These are phyloP conservation scores for Scaeva pyrastri DNA, from an alignment of 2,888 invertebrate species.

Conservation along the genomic window DNA sequence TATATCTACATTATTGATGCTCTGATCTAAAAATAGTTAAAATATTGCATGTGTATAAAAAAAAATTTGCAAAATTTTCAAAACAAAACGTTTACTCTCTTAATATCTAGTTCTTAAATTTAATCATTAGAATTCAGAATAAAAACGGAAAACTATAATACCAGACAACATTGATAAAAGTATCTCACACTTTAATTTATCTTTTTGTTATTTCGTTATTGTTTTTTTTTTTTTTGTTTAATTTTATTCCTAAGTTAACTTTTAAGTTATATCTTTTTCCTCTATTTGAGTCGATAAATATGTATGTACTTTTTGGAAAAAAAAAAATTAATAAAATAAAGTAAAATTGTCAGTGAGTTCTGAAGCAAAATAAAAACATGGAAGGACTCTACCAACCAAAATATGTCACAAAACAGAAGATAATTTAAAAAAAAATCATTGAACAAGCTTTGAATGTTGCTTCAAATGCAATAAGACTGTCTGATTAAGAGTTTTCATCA, in stretches of 20 bases:
- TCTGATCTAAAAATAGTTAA: conserved; percentile 47
- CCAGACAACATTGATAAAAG: conserved; percentile 41
- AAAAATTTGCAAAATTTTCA: conserved; percentile 20
- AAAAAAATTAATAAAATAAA: conserved; percentile 1
- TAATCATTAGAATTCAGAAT: conserved; percentile 35
- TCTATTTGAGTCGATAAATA: conserved; percentile 4
- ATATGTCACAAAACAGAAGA: conserved; percentile 8
- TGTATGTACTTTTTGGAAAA: not conserved
- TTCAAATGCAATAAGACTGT: conserved; percentile 71
- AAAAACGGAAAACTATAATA: conserved; percentile 21
- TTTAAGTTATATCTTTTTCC: not conserved
- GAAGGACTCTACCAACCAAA: conserved; percentile 8
- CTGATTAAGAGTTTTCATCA: conserved; percentile 49
- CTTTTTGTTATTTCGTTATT: conserved; percentile 2
- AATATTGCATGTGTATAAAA: conserved; percentile 48
- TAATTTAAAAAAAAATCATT: conserved; percentile 23
- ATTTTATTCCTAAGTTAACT: not conserved
- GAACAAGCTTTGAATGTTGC: conserved; percentile 64
- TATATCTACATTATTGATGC: conserved; percentile 22
- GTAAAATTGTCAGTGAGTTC: conserved; percentile 10
- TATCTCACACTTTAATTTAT: not conserved
- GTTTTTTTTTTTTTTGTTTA: not conserved
- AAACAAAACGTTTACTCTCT: conserved; percentile 20
- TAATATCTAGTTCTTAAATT: conserved; percentile 18
- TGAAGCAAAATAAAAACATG: not conserved